phyloP scores from a whole-genome alignment of 2,113 vertebrate species.

The Neolamprologus falcicula region DNA sequence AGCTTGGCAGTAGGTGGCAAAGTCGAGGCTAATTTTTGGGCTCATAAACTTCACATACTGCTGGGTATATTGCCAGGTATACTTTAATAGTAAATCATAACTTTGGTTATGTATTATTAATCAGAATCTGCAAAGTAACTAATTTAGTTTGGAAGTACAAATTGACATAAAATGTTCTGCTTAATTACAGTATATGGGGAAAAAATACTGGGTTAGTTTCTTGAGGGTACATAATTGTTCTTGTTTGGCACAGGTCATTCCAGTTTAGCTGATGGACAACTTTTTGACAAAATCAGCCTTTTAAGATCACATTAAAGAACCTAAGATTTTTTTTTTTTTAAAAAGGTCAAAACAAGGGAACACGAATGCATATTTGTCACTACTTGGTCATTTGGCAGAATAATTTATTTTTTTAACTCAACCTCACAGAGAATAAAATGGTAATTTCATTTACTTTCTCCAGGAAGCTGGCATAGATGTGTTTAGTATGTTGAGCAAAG shows the following conservation, averaged over 20 bases:
- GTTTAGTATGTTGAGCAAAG: background rate
- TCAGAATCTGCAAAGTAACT: background rate
- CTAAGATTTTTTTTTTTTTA: background rate
- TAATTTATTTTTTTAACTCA: background rate
- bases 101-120: background rate
- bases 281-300: background rate
- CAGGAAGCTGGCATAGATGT: background rate
- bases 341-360: background rate
- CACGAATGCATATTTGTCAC: background rate
- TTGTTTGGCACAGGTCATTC: background rate
- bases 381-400: background rate
- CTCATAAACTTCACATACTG: background rate
- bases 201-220: fast-evolving
- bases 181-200: background rate
- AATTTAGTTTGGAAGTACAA: background rate
- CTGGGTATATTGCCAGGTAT: background rate
- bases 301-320: background rate
- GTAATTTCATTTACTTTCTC: background rate
- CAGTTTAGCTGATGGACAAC: background rate
- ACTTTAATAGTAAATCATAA: background rate
- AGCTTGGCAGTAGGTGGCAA: background rate
- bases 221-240: background rate
- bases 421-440: background rate
- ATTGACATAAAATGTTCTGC: background rate
- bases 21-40: background rate